These are phyloP conservation scores for Cephus pygmeus DNA, from an alignment of 2,888 invertebrate species.

Conservation along the genomic window DNA sequence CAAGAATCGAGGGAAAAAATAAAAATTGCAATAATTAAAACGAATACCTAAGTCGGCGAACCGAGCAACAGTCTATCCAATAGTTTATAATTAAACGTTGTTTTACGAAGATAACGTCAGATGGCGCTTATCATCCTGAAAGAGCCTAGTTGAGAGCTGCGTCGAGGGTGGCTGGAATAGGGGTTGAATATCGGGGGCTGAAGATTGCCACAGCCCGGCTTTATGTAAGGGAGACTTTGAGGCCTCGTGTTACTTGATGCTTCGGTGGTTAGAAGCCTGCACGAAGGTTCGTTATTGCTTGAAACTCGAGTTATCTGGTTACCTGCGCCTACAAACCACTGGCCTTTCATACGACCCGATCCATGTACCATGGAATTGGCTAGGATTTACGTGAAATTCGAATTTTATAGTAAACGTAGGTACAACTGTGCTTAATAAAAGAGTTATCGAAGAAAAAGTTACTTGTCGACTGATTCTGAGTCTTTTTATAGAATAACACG, in stretches of 20 bases:
- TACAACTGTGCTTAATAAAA: background rate
- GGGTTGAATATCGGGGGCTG: background rate
- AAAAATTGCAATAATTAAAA: background rate
- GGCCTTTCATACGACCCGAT: background rate
- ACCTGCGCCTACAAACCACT: background rate
- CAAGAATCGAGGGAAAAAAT: background rate
- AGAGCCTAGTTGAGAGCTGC: background rate
- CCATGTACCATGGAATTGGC: background rate
- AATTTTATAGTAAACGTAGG: background rate
- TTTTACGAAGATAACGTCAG: conserved; percentile 31
- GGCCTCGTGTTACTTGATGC: background rate
- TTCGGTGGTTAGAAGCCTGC: background rate
- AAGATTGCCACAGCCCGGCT: background rate
- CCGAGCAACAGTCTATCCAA: background rate
- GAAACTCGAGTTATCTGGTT: background rate
- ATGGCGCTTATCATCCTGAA: background rate
- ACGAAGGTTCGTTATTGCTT: background rate
- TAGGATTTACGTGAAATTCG: background rate
- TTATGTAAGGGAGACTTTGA: background rate
- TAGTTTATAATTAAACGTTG: conserved; percentile 38
- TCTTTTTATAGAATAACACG: too few relatives aligned
- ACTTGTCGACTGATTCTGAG: background rate
- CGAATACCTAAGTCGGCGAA: background rate
- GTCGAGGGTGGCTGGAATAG: background rate
- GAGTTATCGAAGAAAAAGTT: background rate